Base-by-base conservation (phyloP, 2,113 vertebrate species). In the Anser brachyrhynchus region DNA sequence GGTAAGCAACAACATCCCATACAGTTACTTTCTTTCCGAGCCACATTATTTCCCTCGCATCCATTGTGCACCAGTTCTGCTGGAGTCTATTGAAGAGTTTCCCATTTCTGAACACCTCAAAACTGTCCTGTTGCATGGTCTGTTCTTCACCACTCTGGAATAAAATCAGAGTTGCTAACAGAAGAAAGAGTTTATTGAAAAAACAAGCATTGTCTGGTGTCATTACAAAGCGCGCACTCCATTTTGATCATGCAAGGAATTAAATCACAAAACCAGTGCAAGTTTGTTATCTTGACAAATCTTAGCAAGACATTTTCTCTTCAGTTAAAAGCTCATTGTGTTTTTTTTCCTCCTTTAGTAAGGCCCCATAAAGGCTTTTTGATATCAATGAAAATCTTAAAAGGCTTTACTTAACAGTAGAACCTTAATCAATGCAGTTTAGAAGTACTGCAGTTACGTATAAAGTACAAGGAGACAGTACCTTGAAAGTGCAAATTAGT, bases 321-420 rank as follows among this genome's bases (percentile, higher is more conserved):
- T 79, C 94, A 95, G 93, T 95, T 96, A 95, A 95, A 95, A 96
- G 94, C 84, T 95, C 81, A 76, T 91, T 95, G 94, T 92, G 91
- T 70, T 74, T 97, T 95, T 96, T 82, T 91, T 92, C 37, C 91
- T 93, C 66, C 84, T 89, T 95, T 92, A 95, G 87, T 92, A 87
- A 75, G 84, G 66, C 84, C 87, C 70, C 66, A 91, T 92, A 95
- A 95, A 96, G 81, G 93, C 91, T 94, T 81, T 96, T 87, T 92
- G 87, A 95, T 97, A 91, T 96, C 87, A 95, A 55, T 91, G 93
- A 89, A 89, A 91, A 93, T 91, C 95, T 95, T 96, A 85, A 96
- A 97, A 97, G 93, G 89, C 94, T 97, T 97, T 95, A 95, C 62
- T 93, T 95, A 97, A 93, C 96, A 95, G 94, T 79, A 84, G 81